phyloP scores from a whole-genome alignment of 1,140 invertebrate genomes.

The Polyergus mexicanus region DNA sequence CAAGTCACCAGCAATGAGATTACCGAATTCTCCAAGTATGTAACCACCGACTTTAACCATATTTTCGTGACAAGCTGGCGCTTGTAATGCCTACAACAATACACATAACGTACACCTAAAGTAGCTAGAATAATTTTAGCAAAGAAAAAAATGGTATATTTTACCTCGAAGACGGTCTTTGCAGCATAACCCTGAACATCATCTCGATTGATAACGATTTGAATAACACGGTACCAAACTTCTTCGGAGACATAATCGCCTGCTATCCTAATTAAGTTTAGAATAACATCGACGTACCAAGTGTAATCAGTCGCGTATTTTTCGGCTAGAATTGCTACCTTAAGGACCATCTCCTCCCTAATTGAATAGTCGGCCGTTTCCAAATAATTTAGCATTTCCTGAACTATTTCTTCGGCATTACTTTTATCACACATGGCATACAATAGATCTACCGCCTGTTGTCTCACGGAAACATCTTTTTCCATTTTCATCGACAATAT shows the following conservation, averaged over 20 bases:
- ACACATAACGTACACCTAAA: conserved; percentile 20
- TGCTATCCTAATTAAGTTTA: conserved; percentile 99
- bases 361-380: conserved; percentile 99
- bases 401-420: conserved; percentile 99
- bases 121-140: background rate
- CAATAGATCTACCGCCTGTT: conserved; percentile 99
- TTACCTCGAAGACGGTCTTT: conserved; percentile 98
- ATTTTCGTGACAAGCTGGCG: conserved; percentile 99
- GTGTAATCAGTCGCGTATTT: conserved; percentile 99
- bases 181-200: conserved; percentile 99
- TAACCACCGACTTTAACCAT: conserved; percentile 99
- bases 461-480: conserved; percentile 99
- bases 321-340: conserved; percentile 99
- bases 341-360: conserved; percentile 99
- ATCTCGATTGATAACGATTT: conserved; percentile 99
- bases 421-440: conserved; percentile 99
- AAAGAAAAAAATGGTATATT: background rate
- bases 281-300: conserved; percentile 99
- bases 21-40: conserved; percentile 99
- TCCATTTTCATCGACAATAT: conserved; percentile 99
- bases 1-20: conserved; percentile 99
- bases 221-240: conserved; percentile 99
- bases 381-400: conserved; percentile 99
- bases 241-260: conserved; percentile 99
- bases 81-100: conserved; percentile 93